Conservation (phyloP, 1,140 invertebrate genomes). For the Nylanderia fulva region DNA sequence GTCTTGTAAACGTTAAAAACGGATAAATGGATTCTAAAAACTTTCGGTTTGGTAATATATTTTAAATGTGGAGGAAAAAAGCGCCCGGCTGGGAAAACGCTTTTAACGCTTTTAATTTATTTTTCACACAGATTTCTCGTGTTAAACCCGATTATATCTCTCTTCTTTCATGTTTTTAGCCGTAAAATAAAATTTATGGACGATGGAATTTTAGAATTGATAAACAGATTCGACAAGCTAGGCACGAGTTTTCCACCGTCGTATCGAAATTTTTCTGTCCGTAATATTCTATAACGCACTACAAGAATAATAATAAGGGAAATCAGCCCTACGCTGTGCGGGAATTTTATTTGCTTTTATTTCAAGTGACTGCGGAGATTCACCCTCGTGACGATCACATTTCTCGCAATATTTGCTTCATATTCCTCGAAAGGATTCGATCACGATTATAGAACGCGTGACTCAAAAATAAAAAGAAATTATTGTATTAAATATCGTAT, state of each 20-base stretch:
- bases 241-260: background rate
- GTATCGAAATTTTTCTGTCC: background rate
- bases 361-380: background rate
- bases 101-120: background rate
- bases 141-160: background rate
- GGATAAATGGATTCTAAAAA: conserved; percentile 9
- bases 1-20: conserved; percentile 26
- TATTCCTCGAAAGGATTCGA: background rate
- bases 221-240: background rate
- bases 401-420: conserved; percentile 18
- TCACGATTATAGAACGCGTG: conserved; percentile 19
- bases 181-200: background rate
- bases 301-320: background rate
- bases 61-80: background rate
- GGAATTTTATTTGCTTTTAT: conserved; percentile 4
- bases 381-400: background rate
- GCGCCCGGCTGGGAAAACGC: background rate
- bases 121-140: background rate
- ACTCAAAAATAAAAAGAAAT: too few relatives aligned
- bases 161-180: background rate
- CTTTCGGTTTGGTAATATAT: background rate
- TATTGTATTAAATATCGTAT: too few relatives aligned
- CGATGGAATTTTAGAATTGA: background rate
- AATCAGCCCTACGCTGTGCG: background rate
- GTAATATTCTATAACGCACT: conserved; percentile 13